Evolutionary conservation across 2,113 vertebrate species (phyloP).

Genomic region (Petroica traversi): DNA sequence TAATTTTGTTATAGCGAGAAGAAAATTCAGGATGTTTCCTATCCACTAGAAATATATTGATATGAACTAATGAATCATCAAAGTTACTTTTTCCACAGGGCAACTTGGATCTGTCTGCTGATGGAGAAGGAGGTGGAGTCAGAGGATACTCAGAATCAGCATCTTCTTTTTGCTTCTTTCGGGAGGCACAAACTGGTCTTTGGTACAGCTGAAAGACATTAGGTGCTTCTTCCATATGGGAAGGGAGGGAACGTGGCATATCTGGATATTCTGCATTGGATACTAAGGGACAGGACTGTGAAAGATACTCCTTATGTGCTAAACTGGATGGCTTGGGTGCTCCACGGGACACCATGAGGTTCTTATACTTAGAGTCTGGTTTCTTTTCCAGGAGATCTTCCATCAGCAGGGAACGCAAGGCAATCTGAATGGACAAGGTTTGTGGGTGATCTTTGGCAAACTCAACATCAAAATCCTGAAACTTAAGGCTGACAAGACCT

Average conservation of each 20-base stretch:
- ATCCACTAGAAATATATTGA: conserved; percentile 93
- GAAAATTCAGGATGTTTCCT: conserved; percentile 92
- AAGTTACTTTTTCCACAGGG: conserved; percentile 79
- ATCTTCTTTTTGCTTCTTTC: conserved; percentile 79
- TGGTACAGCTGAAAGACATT: conserved; percentile 98
- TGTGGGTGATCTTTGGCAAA: conserved; percentile 94
- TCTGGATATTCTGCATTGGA: conserved; percentile 89
- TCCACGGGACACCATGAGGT: conserved; percentile 94
- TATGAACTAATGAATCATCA: conserved; percentile 94
- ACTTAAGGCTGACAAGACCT: conserved; percentile 91
- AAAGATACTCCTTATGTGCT: conserved; percentile 91
- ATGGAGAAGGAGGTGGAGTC: conserved; percentile 96
- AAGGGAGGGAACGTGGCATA: conserved; percentile 95
- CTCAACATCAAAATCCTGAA: conserved; percentile 93
- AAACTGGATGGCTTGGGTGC: conserved; percentile 91
- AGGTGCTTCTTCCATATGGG: conserved; percentile 94
- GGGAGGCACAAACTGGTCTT: conserved; percentile 82
- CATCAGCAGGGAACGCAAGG: conserved; percentile 92
- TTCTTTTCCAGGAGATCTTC: conserved; percentile 93
- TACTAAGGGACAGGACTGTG: conserved; percentile 89
- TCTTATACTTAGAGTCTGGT: conserved; percentile 90
- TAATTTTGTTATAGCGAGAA: conserved; percentile 80
- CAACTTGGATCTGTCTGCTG: conserved; percentile 60
- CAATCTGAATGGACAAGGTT: conserved; percentile 86
- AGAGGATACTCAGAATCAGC: conserved; percentile 81